These are phyloP conservation scores for Drosophila tsacasi DNA, from an alignment of 1,140 invertebrate genomes.

Conservation along the genomic window DNA sequence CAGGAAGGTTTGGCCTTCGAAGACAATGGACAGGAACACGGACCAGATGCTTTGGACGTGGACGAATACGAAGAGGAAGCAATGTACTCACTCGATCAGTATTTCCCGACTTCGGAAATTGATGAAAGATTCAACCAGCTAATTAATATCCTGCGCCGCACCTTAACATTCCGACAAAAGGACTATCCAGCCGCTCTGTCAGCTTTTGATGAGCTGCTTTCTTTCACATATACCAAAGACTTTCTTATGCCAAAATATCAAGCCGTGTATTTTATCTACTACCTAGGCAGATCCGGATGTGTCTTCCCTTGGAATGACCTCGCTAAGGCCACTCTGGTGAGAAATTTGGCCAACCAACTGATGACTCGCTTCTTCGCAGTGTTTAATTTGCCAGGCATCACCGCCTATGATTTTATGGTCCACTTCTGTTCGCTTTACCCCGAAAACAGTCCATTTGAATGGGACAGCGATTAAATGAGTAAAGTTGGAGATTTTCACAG, in stretches of 20 bases:
- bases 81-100: background rate
- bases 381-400: constrained; percentile 7
- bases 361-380: constrained; percentile 6
- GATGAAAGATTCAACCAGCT: background rate
- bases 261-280: background rate
- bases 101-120: fast-evolving
- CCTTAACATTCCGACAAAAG: no score
- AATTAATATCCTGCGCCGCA: background rate
- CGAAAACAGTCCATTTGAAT: background rate
- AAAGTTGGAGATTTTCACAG: background rate
- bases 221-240: background rate
- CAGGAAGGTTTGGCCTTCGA: no score
- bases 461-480: background rate
- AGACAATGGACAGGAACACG: no score
- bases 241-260: background rate
- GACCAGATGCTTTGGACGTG: no score
- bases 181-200: background rate
- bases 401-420: constrained; percentile 27
- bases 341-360: constrained; percentile 4
- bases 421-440: constrained; percentile 12
- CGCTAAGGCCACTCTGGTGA: background rate
- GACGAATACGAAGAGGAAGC: no score
- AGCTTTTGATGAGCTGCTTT: background rate
- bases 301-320: background rate
- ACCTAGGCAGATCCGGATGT: background rate